Conservation (phyloP, 2,888 invertebrate genomes). For the Uloborus plumipes region DNA sequence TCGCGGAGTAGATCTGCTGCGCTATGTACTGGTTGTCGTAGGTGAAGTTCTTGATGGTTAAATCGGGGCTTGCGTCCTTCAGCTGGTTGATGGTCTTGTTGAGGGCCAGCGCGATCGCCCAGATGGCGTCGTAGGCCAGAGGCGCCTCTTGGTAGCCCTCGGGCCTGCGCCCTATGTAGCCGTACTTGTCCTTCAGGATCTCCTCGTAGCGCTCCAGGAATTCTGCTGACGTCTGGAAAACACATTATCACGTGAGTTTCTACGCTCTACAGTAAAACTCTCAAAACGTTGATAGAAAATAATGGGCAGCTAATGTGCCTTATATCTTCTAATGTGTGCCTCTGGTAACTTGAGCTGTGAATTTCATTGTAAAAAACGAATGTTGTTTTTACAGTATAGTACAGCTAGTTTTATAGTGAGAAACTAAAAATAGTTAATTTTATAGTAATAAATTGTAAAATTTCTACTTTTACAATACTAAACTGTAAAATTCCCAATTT, state of each 20-base stretch:
- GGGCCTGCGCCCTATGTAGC: conserved; percentile 85
- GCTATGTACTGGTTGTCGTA: conserved; percentile 96
- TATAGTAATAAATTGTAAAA: too few relatives aligned
- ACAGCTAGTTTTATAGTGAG: too few relatives aligned
- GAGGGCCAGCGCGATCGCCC: conserved; percentile 97
- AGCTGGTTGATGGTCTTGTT: conserved; percentile 95
- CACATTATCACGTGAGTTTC: background rate
- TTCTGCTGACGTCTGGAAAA: conserved; percentile 82
- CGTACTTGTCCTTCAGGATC: conserved; percentile 80
- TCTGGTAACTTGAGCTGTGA: too few relatives aligned
- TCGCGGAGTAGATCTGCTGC: conserved; percentile 95
- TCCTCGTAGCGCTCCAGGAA: conserved; percentile 88
- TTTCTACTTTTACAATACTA: too few relatives aligned
- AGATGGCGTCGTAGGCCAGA: conserved; percentile 98
- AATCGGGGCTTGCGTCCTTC: conserved; percentile 79
- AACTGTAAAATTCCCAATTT: too few relatives aligned
- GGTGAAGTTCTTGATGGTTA: conserved; percentile 91
- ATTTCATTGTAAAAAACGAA: too few relatives aligned
- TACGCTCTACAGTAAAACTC: too few relatives aligned
- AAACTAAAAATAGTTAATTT: too few relatives aligned
- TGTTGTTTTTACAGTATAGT: too few relatives aligned
- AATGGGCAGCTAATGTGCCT: too few relatives aligned
- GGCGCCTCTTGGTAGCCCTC: conserved; percentile 93
- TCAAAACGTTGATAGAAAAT: too few relatives aligned
- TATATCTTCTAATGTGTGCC: too few relatives aligned